Evolutionary conservation across 2,113 vertebrate genomes (phyloP), one percentile per base, ranked within the genome.

Genomic region (Rhagologus leucostigma): DNA sequence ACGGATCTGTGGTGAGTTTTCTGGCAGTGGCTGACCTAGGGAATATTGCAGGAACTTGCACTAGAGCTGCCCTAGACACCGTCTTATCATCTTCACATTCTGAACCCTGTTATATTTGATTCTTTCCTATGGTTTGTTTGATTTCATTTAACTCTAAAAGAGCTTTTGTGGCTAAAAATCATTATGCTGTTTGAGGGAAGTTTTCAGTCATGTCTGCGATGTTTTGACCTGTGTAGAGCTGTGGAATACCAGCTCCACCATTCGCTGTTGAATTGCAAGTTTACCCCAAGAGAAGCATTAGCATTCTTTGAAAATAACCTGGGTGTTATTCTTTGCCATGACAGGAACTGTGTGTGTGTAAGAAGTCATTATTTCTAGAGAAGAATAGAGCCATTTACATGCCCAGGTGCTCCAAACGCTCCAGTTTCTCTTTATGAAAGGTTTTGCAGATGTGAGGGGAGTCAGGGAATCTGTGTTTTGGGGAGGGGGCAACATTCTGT

Each of bases 21-120:
- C 47, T 52, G 29, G 16, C 59, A n/a, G 50, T 18, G 33, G 5
- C 11, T 68, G 56, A 17, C 17, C 16, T 17, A 22, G 14, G 14
- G 11, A 52, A 64, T 55, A 19, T 19, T 67, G 44, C 47, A 67
- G 71, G 47, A 39, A 19, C 4, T 62, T 83, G 11, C 30, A 21
- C 59, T 16, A 24, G 1, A 0, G 0, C 23, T 56, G 11, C 17
- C 18, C 3, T 55, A 47, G 16, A 52, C 62, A n/a, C 15, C 9
- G 29, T 37, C 14, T 55, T 60, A 22, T 68, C 5, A 3, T 70
- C 84, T 62, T 76, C 46, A 41, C 41, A 24, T 69, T 50, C 73
- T 42, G 22, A 73, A 42, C 11, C 7, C 23, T 73, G 33, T 67
- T 18, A 5, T 42, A 50, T 93, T 89, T 63, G 15, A 30, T 63